Conservation (phyloP, 2,797 vertebrate species). For the Helarctos malayanus region DNA sequence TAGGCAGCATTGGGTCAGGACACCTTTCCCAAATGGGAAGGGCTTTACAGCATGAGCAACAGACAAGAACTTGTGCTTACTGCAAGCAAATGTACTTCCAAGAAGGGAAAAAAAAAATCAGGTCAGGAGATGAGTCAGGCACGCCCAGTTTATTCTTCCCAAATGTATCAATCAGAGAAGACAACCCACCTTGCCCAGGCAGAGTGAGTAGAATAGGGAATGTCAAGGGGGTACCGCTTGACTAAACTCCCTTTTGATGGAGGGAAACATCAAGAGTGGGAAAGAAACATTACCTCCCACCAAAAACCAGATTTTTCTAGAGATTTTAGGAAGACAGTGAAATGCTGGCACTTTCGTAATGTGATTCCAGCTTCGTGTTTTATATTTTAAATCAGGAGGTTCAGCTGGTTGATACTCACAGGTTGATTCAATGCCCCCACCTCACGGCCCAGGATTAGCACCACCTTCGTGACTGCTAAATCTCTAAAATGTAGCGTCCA, state of each 20-base stretch:
- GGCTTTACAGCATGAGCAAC: background rate
- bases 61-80: slow-evolving; percentile 13
- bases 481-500: background rate
- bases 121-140: background rate
- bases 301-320: background rate
- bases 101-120: background rate
- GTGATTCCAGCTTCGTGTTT: background rate
- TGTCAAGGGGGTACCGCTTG: background rate
- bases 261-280: background rate
- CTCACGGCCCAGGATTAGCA: background rate
- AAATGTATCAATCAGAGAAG: background rate
- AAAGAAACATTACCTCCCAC: background rate
- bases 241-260: background rate
- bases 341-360: background rate
- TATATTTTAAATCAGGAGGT: background rate
- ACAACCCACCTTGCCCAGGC: background rate
- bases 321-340: background rate
- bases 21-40: background rate
- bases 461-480: background rate
- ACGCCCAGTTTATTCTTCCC: background rate
- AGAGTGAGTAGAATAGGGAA: background rate
- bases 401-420: background rate
- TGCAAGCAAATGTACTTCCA: background rate
- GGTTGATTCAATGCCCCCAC: background rate
- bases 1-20: background rate